These are phyloP conservation scores for Lampris incognitus DNA, from an alignment of 2,113 vertebrate species.

Conservation along the genomic window DNA sequence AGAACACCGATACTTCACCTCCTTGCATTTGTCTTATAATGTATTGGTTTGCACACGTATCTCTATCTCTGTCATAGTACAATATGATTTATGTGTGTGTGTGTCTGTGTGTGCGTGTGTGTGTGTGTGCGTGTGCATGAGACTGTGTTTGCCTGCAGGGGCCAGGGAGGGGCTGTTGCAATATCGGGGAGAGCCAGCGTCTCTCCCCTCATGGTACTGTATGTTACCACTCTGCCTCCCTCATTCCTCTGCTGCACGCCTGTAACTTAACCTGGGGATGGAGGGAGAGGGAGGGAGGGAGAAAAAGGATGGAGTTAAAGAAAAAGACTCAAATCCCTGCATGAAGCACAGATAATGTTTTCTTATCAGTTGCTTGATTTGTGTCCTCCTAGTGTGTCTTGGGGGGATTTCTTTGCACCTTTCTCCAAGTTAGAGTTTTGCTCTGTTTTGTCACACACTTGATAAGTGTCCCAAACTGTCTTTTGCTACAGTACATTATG, in stretches of 20 bases:
- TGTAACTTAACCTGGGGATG: slow-evolving; percentile 77
- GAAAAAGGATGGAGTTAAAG: neutral
- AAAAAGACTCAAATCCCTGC: slow-evolving; percentile 43
- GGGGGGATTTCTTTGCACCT: neutral
- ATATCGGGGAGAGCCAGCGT: slow-evolving; percentile 85
- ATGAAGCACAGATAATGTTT: slow-evolving; percentile 44
- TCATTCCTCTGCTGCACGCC: slow-evolving; percentile 87
- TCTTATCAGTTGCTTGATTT: slow-evolving; percentile 32
- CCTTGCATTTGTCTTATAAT: slow-evolving; percentile 35
- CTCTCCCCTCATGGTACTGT: slow-evolving; percentile 93
- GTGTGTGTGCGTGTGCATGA: slow-evolving; percentile 27
- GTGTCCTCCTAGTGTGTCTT: slow-evolving; percentile 42
- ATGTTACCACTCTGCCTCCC: slow-evolving; percentile 95
- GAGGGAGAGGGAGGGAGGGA: slow-evolving; percentile 48
- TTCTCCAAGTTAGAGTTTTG: slow-evolving; percentile 47
- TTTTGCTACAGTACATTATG: slow-evolving; percentile 55
- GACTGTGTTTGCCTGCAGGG: slow-evolving; percentile 60
- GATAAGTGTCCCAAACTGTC: slow-evolving; percentile 64
- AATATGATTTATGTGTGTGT: slow-evolving; percentile 20
- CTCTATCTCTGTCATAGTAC: slow-evolving; percentile 32
- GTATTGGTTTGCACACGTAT: slow-evolving; percentile 26
- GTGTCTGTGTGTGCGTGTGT: slow-evolving; percentile 41
- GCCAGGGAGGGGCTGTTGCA: slow-evolving; percentile 79
- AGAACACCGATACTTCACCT: slow-evolving; percentile 58
- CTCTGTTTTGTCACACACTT: slow-evolving; percentile 51